Evolutionary conservation across 2,113 vertebrate genomes (phyloP).

Genomic region (Talpa occidentalis): DNA sequence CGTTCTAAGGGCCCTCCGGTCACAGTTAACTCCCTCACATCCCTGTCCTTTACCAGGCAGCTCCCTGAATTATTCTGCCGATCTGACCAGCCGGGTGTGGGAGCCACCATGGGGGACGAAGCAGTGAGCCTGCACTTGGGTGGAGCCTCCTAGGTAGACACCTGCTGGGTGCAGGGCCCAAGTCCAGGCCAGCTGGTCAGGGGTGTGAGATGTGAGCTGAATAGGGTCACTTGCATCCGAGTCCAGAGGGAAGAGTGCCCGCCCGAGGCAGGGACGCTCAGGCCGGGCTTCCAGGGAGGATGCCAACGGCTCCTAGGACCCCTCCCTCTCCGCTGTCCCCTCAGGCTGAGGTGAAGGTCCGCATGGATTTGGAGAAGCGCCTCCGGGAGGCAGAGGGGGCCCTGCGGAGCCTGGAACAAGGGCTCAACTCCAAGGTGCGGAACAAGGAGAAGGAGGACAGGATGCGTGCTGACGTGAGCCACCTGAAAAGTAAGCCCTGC

Average conservation of each 20-base stretch:
- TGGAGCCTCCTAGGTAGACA: neutral
- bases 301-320: neutral
- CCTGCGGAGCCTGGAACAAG: constrained; percentile 93
- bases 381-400: constrained; percentile 94
- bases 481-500: constrained; percentile 93
- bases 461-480: constrained; percentile 96
- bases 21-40: neutral
- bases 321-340: neutral
- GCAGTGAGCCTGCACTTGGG: accelerated
- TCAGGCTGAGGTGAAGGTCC: constrained; percentile 94
- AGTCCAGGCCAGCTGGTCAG: too few relatives aligned
- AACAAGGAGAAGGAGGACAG: constrained; percentile 93
- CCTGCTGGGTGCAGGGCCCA: neutral
- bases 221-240: neutral
- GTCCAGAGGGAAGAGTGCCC: neutral
- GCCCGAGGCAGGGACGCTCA: neutral
- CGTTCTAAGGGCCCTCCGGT: too few relatives aligned
- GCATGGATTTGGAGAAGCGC: constrained; percentile 93
- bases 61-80: neutral
- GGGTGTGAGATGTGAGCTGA: neutral
- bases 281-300: neutral
- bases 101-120: neutral
- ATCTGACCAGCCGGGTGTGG: neutral
- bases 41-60: too few relatives aligned
- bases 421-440: constrained; percentile 91